phyloP scores from a whole-genome alignment of 2,888 invertebrate genomes.

The Tolmerus cingulatus region DNA sequence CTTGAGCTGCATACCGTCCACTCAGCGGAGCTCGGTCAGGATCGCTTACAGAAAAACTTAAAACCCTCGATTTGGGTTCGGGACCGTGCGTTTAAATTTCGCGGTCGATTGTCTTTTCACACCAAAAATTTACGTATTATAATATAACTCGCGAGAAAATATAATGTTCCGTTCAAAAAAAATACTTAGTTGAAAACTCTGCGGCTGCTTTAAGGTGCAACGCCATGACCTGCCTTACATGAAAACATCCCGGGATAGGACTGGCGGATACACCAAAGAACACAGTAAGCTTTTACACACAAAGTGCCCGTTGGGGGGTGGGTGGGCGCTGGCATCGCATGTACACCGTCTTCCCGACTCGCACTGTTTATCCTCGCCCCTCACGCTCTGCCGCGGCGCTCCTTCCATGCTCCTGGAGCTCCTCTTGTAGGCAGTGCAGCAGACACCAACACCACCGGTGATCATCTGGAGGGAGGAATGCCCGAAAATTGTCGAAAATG shows the following conservation, averaged over 20 bases:
- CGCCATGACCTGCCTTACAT: slow-evolving; percentile 65
- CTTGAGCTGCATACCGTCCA: slow-evolving; percentile 37
- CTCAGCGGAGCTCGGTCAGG: not conserved
- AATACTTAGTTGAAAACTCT: slow-evolving; percentile 40
- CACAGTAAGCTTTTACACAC: slow-evolving; percentile 47
- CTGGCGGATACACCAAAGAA: slow-evolving; percentile 54
- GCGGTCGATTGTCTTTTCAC: not conserved
- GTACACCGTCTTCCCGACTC: not conserved
- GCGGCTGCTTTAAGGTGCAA: slow-evolving; percentile 47
- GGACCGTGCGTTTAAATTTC: not conserved
- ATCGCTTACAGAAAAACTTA: not conserved
- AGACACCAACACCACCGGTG: not conserved
- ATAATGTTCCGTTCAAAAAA: slow-evolving; percentile 32
- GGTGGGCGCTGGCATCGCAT: not conserved
- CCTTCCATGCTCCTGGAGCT: not conserved
- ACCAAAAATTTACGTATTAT: not conserved
- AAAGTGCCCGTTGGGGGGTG: slow-evolving; percentile 3
- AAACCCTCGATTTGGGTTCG: not conserved
- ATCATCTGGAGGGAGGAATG: slow-evolving; percentile 20
- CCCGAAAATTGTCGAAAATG: slow-evolving; percentile 16
- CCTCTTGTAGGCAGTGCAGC: not conserved
- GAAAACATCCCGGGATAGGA: slow-evolving; percentile 64
- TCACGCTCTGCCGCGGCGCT: not conserved
- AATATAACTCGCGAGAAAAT: not conserved
- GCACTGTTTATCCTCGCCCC: slow-evolving; percentile 7